Percentiles rank a stretch among this genome's conserved stretches.
Evolutionary conservation across 2,113 vertebrate species (phyloP).

Genomic region (Pandion haliaetus): DNA sequence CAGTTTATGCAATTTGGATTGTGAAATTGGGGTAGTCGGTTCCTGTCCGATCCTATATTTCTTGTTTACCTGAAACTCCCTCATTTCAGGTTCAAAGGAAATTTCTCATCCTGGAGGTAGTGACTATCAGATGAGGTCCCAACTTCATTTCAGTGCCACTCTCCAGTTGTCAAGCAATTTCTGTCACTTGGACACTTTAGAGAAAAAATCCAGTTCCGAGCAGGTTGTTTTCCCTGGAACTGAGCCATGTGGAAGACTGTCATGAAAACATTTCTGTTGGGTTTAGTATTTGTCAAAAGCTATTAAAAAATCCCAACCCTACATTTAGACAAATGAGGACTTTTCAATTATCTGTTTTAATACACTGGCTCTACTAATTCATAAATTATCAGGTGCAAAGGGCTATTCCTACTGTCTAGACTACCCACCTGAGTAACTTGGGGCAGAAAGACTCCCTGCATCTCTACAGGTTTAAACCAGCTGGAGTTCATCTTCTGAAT

Average conservation of each 20-base stretch:
- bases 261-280: conserved; percentile 1
- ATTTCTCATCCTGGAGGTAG: not conserved
- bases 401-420: conserved; percentile 26
- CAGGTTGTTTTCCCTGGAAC: not conserved
- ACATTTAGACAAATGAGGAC: conserved; percentile 27
- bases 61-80: not conserved
- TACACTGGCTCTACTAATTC: conserved; percentile 19
- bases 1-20: conserved; percentile 12
- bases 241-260: not conserved
- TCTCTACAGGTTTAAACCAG: not conserved
- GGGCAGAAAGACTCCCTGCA: not conserved
- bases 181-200: not conserved
- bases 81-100: not conserved
- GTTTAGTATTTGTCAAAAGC: conserved; percentile 30
- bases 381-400: not conserved
- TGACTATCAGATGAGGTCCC: not conserved
- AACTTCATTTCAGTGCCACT: not conserved
- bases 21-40: not conserved
- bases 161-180: not conserved
- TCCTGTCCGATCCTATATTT: not conserved
- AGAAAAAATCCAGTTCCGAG: not conserved
- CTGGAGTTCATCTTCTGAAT: conserved; percentile 7
- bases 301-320: conserved; percentile 25
- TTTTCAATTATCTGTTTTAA: conserved; percentile 52
- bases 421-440: not conserved